phyloP scores from a whole-genome alignment of 1,140 invertebrate species.

The Lepidotrigona ventralis region DNA sequence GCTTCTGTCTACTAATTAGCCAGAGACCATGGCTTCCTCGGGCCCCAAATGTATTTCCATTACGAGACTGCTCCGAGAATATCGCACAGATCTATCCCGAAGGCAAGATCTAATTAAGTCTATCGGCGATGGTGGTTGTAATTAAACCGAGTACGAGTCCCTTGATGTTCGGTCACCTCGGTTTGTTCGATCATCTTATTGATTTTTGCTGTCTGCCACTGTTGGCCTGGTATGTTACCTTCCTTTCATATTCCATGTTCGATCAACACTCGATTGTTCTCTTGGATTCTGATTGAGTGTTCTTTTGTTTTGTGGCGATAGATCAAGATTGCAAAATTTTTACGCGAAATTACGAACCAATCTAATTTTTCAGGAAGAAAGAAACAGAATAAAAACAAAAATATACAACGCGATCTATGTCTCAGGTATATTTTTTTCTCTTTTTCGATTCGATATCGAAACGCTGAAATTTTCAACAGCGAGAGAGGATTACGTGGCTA shows the following conservation, averaged over 20 bases:
- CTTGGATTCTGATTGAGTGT: not conserved
- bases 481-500: not conserved
- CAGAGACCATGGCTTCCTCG: not conserved
- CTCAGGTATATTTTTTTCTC: not conserved
- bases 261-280: not conserved
- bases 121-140: constrained; percentile 38
- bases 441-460: not conserved
- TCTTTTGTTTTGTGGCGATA: not conserved
- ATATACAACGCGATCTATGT: not conserved
- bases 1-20: constrained; percentile 48
- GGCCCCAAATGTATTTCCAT: constrained; percentile 19
- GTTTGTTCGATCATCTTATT: constrained; percentile 35
- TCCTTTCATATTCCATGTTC: no score
- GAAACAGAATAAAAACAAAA: not conserved
- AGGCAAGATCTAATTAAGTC: constrained; percentile 48
- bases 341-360: no score
- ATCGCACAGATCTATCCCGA: constrained; percentile 8
- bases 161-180: constrained; percentile 4
- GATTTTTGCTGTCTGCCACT: constrained; percentile 19
- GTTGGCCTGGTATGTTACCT: not conserved
- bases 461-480: not conserved
- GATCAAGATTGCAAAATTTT: no score
- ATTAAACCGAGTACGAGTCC: constrained; percentile 55
- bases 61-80: constrained; percentile 21
- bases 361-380: no score